Conservation (phyloP, 2,113 vertebrate species). For the Sander vitreus region DNA sequence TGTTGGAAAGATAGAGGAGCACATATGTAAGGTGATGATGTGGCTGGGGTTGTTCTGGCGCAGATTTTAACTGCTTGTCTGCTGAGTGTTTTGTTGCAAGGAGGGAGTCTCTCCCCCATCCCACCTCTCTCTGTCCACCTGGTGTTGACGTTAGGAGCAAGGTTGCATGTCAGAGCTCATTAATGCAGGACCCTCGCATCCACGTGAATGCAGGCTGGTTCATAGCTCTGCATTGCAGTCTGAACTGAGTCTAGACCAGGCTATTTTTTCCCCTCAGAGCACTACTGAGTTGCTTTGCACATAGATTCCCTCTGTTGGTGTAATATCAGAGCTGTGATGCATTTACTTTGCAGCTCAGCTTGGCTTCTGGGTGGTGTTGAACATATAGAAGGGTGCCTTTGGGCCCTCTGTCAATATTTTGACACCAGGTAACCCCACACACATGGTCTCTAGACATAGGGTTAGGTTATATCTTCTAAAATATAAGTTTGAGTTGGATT, state of each 20-base stretch:
- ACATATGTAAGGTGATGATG: conserved; percentile 63
- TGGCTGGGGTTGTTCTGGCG: conserved; percentile 44
- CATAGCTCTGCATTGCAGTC: conserved; percentile 80
- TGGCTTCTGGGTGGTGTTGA: conserved; percentile 24
- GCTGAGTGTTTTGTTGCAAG: conserved; percentile 17
- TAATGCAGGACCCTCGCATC: conserved; percentile 56
- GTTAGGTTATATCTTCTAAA: not conserved
- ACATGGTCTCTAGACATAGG: not conserved
- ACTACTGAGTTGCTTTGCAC: conserved; percentile 54
- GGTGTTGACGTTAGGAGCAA: conserved; percentile 56
- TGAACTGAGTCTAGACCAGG: conserved; percentile 64
- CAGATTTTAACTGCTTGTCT: conserved; percentile 35
- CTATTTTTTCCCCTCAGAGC: conserved; percentile 45
- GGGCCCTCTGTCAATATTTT: conserved; percentile 21
- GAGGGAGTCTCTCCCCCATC: not conserved
- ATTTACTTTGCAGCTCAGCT: conserved; percentile 21
- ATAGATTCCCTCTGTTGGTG: conserved; percentile 41
- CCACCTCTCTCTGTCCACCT: conserved; percentile 55
- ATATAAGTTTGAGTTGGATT: not conserved
- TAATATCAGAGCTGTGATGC: conserved; percentile 36
- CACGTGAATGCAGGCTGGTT: conserved; percentile 65
- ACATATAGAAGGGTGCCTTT: not conserved
- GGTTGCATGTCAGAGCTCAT: conserved; percentile 72
- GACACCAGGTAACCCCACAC: conserved; percentile 7
- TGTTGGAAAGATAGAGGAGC: conserved; percentile 46